Evolutionary conservation across 1,140 invertebrate genomes (phyloP).

Genomic region (Tenebrio molitor): DNA sequence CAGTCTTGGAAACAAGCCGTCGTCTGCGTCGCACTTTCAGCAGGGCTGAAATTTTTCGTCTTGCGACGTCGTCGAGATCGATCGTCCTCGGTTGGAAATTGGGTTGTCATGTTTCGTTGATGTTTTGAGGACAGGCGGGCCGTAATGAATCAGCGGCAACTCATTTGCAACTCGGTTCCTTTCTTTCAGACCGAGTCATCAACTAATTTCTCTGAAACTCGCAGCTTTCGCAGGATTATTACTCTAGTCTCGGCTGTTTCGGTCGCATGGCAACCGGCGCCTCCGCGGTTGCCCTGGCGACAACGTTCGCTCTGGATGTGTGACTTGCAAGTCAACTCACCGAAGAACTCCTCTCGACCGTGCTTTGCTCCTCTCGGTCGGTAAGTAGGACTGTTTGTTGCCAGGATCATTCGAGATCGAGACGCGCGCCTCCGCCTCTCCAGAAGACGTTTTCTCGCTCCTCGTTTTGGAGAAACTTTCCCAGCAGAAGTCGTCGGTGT

Average conservation of each 20-base stretch:
- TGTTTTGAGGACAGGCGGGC: slow-evolving; percentile 51
- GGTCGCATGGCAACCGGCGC: slow-evolving; percentile 59
- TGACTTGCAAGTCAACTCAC: slow-evolving; percentile 59
- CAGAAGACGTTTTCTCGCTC: no score
- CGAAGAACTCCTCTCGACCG: no score
- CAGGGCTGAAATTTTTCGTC: no score
- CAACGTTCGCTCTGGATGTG: slow-evolving; percentile 51
- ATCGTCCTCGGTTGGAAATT: slow-evolving; percentile 51
- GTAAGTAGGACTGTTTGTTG: no score
- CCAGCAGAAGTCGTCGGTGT: no score
- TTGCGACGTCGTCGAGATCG: slow-evolving; percentile 3
- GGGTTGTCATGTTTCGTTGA: slow-evolving; percentile 52
- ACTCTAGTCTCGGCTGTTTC: slow-evolving; percentile 56
- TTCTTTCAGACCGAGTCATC: slow-evolving; percentile 63
- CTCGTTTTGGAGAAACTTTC: no score
- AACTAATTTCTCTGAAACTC: slow-evolving; percentile 62
- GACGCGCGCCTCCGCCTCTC: no score
- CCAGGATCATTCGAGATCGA: no score
- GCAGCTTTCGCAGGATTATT: slow-evolving; percentile 61
- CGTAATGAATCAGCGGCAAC: slow-evolving; percentile 63
- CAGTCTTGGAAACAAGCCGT: no score
- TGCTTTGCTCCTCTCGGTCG: no score
- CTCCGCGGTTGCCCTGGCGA: slow-evolving; percentile 57
- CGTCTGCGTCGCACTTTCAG: no score
- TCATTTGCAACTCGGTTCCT: slow-evolving; percentile 63